Base-by-base conservation (phyloP, 2,797 vertebrate species). In the Lemur catta region DNA sequence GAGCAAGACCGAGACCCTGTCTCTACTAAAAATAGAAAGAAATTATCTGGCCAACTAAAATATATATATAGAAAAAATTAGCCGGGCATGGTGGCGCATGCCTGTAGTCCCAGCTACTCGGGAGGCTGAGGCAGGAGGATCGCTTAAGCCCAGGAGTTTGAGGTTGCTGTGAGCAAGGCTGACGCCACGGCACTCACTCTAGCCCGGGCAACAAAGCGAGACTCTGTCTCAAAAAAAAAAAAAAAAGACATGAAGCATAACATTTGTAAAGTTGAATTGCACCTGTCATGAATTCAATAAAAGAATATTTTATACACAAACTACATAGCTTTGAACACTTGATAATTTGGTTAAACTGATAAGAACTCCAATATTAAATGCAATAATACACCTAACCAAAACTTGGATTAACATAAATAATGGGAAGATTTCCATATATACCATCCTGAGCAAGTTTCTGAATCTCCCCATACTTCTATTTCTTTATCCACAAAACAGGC, bases 261-360 rank as follows among this genome's bases (percentile, higher is more conserved):
- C 52, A 90, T 97, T 55, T 85, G 76, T 71, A 93, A 96, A 94
- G 72, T 1, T 82, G 79, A 94, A 71, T 0, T 80, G 48, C 57
- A 95, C 78, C 92, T 96, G 69, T 92, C 69, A 89, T 43, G 79
- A 95, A 75, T 22, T 75, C 85, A 82, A 96, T 75, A 93, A 95
- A 93, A 84, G 67, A 92, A 61, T 80, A 92, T 80, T 91, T 95
- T 61, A 94, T 63, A 84, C 46, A 85, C 61, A 93, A 92, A 92
- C n/a, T 33, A 84, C 50, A 88, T 0, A 72, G 57, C 15, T 69
- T 15, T 80, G 69, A 94, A 88, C 46, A 71, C 5, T 48, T 93
- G 52, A 90, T 50, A 67, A 93, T 79, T 50, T 80, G 24, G 52
- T 76, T 84, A 82, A 91, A 95, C 50, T 90, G 50, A 95, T 43